Evolutionary conservation across 1,140 invertebrate species (phyloP).

Genomic region (Acromyrmex echinatior): DNA sequence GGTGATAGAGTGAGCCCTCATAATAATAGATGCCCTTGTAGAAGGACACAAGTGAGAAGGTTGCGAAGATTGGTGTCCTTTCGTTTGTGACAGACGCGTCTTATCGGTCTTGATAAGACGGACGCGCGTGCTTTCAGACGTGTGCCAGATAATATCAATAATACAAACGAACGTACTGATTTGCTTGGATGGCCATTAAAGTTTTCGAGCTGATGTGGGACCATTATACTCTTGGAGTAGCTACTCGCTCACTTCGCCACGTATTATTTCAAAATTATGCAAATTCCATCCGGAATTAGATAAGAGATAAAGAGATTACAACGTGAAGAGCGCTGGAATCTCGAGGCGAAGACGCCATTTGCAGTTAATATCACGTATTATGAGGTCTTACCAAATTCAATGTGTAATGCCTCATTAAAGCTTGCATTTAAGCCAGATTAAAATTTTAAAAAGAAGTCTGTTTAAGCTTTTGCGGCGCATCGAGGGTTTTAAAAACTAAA

Average conservation of each 20-base stretch:
- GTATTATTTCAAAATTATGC: conserved; percentile 42
- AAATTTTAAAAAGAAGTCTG: conserved; percentile 12
- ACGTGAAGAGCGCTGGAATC: neutral
- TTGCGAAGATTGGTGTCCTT: neutral
- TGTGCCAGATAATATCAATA: neutral
- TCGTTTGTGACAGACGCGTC: neutral
- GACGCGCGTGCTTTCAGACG: neutral
- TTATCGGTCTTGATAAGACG: neutral
- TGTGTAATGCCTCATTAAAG: conserved; percentile 21
- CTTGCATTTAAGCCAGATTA: conserved; percentile 24
- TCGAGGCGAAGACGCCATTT: neutral
- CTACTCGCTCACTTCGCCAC: neutral
- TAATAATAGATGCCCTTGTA: conserved; percentile 31
- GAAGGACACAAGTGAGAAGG: neutral
- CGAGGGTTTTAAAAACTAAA: neutral
- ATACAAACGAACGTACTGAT: neutral
- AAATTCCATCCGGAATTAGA: conserved; percentile 24
- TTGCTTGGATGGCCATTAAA: neutral
- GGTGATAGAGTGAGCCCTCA: neutral
- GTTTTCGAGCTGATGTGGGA: neutral
- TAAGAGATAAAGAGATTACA: conserved; percentile 49
- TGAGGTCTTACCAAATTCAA: conserved; percentile 15
- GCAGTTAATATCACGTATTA: conserved; percentile 43
- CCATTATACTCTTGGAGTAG: neutral
- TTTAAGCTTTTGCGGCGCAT: neutral